Percentiles rank a stretch among this genome's conserved stretches.
These are phyloP conservation scores for Rafetus swinhoei DNA, from an alignment of 2,113 vertebrate genomes.

Conservation along the genomic window DNA sequence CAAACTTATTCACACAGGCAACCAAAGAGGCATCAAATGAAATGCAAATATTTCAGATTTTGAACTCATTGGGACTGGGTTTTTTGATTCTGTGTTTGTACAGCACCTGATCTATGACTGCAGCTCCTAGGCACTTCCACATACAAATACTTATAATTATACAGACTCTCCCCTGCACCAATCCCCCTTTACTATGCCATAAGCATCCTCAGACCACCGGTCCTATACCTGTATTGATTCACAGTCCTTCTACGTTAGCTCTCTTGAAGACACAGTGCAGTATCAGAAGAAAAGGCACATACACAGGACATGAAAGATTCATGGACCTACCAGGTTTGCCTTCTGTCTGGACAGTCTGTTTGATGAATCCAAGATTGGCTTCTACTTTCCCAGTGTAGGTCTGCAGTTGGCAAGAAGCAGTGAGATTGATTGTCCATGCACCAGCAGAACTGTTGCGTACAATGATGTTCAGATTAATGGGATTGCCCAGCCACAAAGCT, in stretches of 20 bases:
- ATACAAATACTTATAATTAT: not conserved
- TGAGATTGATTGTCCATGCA: constrained; percentile 45
- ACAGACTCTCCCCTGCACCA: not conserved
- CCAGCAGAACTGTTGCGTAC: constrained; percentile 38
- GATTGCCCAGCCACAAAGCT: constrained; percentile 60
- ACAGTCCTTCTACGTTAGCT: not conserved
- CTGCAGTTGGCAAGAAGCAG: constrained; percentile 70
- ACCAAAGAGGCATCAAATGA: not conserved
- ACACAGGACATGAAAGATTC: not conserved
- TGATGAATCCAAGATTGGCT: constrained; percentile 58
- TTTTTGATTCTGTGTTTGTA: not conserved
- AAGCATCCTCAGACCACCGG: not conserved
- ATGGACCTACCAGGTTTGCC: constrained; percentile 57
- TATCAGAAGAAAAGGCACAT: not conserved
- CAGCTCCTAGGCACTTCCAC: not conserved
- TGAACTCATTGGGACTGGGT: not conserved
- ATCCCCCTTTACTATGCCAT: not conserved
- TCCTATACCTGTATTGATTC: not conserved
- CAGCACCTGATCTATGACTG: not conserved
- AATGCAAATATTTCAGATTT: not conserved
- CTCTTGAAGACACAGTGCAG: not conserved
- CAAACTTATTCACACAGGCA: rapidly evolving
- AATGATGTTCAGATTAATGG: constrained; percentile 57
- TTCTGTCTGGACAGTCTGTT: constrained; percentile 42
- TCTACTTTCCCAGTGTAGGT: constrained; percentile 68